These are phyloP conservation scores for Coenobita brevimanus DNA, from an alignment of 1,140 invertebrate genomes.

Conservation along the genomic window DNA sequence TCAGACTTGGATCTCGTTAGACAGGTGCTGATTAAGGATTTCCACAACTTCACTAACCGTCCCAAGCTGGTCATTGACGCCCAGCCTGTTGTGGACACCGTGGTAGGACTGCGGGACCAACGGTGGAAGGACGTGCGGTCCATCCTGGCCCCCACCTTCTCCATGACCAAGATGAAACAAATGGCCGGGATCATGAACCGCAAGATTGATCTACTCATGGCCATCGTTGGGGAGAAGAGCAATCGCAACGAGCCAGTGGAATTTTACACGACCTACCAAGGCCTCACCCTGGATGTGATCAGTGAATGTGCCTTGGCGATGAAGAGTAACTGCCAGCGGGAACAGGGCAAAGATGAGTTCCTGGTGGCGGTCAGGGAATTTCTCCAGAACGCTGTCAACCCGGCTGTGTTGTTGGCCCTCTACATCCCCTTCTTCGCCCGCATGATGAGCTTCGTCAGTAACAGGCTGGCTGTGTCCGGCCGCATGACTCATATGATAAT, in stretches of 20 bases:
- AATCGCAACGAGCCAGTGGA: conserved; percentile 68
- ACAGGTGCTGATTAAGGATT: conserved; percentile 72
- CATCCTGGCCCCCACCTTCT: conserved; percentile 77
- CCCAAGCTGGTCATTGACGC: conserved; percentile 71
- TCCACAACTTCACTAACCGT: conserved; percentile 72
- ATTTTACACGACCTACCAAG: conserved; percentile 70
- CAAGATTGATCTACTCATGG: conserved; percentile 71
- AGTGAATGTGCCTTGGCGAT: conserved; percentile 75
- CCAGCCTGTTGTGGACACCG: conserved; percentile 71
- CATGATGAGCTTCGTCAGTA: conserved; percentile 71
- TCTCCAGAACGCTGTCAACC: conserved; percentile 71
- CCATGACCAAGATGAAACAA: conserved; percentile 75
- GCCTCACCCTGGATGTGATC: conserved; percentile 76
- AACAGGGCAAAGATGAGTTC: conserved; percentile 73
- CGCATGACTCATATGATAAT: conserved; percentile 72
- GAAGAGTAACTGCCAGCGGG: conserved; percentile 73
- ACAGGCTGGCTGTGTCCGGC: conserved; percentile 71
- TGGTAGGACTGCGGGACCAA: conserved; percentile 72
- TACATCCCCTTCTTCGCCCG: conserved; percentile 72
- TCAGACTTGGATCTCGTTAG: conserved; percentile 72
- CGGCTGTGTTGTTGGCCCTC: conserved; percentile 70
- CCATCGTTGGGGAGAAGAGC: conserved; percentile 64
- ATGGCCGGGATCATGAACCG: conserved; percentile 72
- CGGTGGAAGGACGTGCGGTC: conserved; percentile 76
- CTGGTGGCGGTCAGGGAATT: conserved; percentile 71